Base-by-base conservation (phyloP, 2,888 invertebrate genomes). In the Rhorus exstirpatorius region DNA sequence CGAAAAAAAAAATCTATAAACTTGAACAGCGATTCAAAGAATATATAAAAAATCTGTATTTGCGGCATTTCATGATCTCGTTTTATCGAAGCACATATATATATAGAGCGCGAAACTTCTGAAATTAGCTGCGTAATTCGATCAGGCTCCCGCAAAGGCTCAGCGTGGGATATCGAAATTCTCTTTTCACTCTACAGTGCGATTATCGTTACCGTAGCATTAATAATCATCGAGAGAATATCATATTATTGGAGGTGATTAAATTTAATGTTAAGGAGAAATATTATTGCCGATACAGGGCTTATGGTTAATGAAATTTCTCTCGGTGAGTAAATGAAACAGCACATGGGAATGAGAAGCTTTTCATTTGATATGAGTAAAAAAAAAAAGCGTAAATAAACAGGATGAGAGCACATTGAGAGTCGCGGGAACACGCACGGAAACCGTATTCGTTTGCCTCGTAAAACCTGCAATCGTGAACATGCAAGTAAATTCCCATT, bases 171-270 rank as follows among this genome's bases (percentile, higher is more conserved):
- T 63, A 65, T 46, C 55, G 10, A 65, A 26, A 63, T 38, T 53
- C 17, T 55, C 31, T 65, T 44, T 71, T 35, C 46, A 24, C 49
- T 55, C 44, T 7, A 31, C 26, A n/a, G 55, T 63, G 31, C 46
- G 35, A 60, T 55, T 46, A 65, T 55, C 71, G 71, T 38, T 55
- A 41, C 21, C 21, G 17, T 12, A 14, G 26, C 46, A 71, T 78
- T 55, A 24, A 78, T 70, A 71, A 71, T 70, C 24, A 49, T 63
- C 21, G n/a, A 19, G 14, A 0, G 8, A 55, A 70, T 31, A 63
- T 77, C 14, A 31, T 61, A 63, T 71, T 17, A 17, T 46, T 6
- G 0, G 14, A 3, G 3, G 17, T 55, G 12, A 78, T 71, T 44
- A 31, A 63, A 53, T 63, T 24, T 55, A 60, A 31, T 61, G 31